Conservation (phyloP, 2,888 invertebrate species). For the Drosophila incognita region DNA sequence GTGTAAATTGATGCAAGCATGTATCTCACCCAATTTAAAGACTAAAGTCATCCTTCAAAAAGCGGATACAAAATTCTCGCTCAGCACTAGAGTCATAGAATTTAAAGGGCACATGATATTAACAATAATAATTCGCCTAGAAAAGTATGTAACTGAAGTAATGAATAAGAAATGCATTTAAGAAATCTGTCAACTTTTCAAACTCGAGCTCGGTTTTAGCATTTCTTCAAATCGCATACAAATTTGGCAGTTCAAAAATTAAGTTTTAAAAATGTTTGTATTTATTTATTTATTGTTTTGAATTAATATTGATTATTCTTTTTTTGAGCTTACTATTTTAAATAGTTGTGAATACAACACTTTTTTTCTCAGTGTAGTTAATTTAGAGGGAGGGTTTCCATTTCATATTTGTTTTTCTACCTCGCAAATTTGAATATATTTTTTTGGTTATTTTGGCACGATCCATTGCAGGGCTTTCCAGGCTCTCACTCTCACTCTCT, state of each 20-base stretch:
- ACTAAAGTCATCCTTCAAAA: not conserved
- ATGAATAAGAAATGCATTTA: too few species aligned
- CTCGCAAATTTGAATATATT: not conserved
- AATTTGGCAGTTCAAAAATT: not conserved
- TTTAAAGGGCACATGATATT: not conserved
- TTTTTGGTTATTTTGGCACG: conserved; percentile 13
- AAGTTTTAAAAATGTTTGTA: not conserved
- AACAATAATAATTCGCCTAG: not conserved
- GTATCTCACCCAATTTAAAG: not conserved
- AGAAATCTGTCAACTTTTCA: not conserved
- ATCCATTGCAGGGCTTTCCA: conserved; percentile 11
- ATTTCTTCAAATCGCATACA: not conserved
- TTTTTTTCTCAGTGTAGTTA: not conserved
- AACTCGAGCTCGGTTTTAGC: not conserved
- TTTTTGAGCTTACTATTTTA: not conserved
- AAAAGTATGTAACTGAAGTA: too few species aligned
- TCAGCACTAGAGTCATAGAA: not conserved
- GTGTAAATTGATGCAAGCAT: not conserved
- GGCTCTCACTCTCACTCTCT: not conserved
- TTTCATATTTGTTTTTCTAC: conserved; percentile 14
- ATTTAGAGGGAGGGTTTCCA: conserved; percentile 25
- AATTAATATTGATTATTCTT: not conserved
- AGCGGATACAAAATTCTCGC: not conserved
- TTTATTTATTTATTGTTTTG: not conserved
- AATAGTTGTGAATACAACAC: not conserved